A percentile compares a stretch with the other conserved stretches of the same genome.
Evolutionary conservation across 1,140 invertebrate genomes (phyloP).

Genomic region (Heliconius eleuchia): DNA sequence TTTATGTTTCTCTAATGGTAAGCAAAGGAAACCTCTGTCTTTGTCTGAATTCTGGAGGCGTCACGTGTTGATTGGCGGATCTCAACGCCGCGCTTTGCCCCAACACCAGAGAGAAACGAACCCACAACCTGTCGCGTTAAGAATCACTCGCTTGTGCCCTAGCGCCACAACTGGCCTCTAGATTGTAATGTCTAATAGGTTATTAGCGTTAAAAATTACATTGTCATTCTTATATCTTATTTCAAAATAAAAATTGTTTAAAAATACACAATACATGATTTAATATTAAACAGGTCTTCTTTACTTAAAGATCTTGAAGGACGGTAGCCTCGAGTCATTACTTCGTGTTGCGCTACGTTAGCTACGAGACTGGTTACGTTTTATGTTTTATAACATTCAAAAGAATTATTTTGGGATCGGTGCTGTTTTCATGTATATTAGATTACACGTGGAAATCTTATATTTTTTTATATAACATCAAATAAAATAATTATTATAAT

Average conservation of each 20-base stretch:
- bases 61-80: too few species aligned
- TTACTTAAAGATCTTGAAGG: neutral
- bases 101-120: too few species aligned
- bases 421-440: neutral
- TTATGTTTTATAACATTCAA: conserved; percentile 3
- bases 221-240: neutral
- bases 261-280: neutral
- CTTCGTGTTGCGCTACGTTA: neutral
- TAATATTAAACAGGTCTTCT: neutral
- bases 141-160: too few species aligned
- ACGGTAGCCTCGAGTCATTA: conserved; percentile 3
- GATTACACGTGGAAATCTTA: neutral
- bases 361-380: neutral
- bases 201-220: neutral
- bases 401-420: neutral
- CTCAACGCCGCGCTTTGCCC: too few species aligned
- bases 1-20: too few species aligned
- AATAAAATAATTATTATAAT: neutral
- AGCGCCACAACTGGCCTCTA: too few species aligned
- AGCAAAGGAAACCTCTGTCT: too few species aligned
- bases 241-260: neutral
- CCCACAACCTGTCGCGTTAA: too few species aligned
- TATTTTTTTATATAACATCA: neutral
- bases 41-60: too few species aligned
- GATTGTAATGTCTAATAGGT: too few species aligned